These are phyloP conservation scores for Falco rusticolus DNA, from an alignment of 2,797 vertebrate genomes.

Conservation along the genomic window DNA sequence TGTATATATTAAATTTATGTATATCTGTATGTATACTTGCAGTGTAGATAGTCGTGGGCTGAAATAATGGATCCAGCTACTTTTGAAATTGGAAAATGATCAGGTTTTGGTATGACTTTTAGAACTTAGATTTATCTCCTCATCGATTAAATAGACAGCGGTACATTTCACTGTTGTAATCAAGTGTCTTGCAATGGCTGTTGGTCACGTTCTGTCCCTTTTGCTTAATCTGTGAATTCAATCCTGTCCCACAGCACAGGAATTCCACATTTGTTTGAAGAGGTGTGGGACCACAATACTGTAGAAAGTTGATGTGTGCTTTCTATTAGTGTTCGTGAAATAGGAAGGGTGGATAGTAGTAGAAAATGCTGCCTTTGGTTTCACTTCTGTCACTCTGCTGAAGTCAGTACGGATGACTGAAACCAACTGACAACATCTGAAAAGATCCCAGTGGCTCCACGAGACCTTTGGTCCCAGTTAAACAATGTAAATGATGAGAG, in stretches of 20 bases:
- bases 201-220: not conserved
- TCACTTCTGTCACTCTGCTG: not conserved
- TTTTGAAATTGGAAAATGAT: not conserved
- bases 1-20: not conserved
- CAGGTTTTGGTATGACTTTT: not conserved
- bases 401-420: not conserved
- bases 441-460: not conserved
- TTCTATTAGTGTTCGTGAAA: not conserved
- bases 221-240: not conserved
- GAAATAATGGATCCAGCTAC: not conserved
- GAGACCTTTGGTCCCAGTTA: not conserved
- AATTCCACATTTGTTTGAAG: not conserved
- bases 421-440: not conserved
- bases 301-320: not conserved
- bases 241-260: accelerated
- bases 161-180: not conserved
- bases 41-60: not conserved
- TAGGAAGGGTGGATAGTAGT: not conserved
- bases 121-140: not conserved
- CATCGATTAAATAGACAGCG: not conserved
- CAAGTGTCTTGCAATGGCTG: not conserved
- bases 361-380: not conserved
- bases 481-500: not conserved
- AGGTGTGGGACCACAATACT: not conserved
- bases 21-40: accelerated